Conservation (phyloP, 2,888 invertebrate genomes). For the Aporophyla lueneburgensis region DNA sequence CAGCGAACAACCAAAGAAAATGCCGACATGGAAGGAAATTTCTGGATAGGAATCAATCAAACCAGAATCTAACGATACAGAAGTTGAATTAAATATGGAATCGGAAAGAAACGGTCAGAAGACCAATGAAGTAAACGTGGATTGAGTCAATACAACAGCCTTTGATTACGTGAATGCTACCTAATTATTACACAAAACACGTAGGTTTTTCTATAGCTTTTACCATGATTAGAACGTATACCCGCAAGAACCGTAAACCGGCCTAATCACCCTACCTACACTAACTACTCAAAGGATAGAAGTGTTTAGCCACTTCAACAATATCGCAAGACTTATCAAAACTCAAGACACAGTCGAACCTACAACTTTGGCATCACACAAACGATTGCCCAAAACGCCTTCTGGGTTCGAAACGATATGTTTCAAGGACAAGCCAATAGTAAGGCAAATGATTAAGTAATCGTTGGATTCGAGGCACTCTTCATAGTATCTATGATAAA, state of each 20-base stretch:
- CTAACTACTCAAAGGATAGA: conserved; percentile 11
- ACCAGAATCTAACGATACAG: background rate
- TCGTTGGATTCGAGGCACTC: conserved; percentile 63
- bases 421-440: conserved; percentile 66
- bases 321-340: conserved; percentile 25
- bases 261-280: no score
- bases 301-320: conserved; percentile 35
- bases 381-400: conserved; percentile 30
- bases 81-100: background rate
- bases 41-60: conserved; percentile 12
- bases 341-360: conserved; percentile 16
- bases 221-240: no score
- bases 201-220: no score
- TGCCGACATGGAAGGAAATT: background rate
- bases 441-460: conserved; percentile 71
- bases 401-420: conserved; percentile 44
- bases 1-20: conserved; percentile 17
- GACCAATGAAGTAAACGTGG: background rate
- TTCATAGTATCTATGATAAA: conserved; percentile 57
- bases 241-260: no score
- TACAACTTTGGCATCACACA: conserved; percentile 24
- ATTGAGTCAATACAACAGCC: background rate
- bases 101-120: background rate
- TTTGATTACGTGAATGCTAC: background rate
- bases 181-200: conserved; percentile 11